Evolutionary conservation across 64 coral and sea anemone genomes (phyloP).

Genomic region (Stichodactyla helianthus): DNA sequence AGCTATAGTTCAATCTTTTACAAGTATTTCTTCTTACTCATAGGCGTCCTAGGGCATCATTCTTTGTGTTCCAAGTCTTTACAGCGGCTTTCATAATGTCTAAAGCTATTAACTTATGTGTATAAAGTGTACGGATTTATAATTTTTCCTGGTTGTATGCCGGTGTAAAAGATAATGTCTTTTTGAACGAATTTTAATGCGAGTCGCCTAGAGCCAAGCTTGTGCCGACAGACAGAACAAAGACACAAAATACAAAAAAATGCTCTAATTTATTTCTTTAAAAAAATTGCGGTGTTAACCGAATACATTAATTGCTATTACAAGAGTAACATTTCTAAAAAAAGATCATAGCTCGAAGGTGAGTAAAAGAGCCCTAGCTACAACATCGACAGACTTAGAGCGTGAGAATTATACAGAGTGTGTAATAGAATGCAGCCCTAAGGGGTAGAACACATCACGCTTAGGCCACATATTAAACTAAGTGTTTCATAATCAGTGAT

Average conservation of each 20-base stretch:
- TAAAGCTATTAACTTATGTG: background rate
- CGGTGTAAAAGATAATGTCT: background rate
- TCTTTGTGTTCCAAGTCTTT: too few relatives aligned
- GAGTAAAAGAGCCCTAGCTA: background rate
- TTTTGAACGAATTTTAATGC: background rate
- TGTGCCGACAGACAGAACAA: background rate
- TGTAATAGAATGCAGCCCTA: background rate
- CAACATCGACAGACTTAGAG: background rate
- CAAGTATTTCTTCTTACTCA: too few relatives aligned
- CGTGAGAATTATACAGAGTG: background rate
- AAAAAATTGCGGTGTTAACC: background rate
- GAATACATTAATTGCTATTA: background rate
- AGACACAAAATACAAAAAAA: too few relatives aligned
- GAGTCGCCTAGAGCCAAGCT: background rate
- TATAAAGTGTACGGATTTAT: background rate
- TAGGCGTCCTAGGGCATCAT: too few relatives aligned
- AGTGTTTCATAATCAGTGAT: constrained; percentile 4
- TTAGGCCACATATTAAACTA: background rate
- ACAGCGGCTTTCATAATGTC: background rate
- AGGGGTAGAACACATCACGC: background rate
- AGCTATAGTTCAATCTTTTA: too few relatives aligned
- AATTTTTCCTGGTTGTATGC: background rate
- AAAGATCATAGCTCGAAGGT: background rate
- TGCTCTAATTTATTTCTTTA: background rate
- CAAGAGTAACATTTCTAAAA: background rate